These are phyloP conservation scores for Pagrus major DNA, from an alignment of 2,113 vertebrate genomes.

Conservation along the genomic window DNA sequence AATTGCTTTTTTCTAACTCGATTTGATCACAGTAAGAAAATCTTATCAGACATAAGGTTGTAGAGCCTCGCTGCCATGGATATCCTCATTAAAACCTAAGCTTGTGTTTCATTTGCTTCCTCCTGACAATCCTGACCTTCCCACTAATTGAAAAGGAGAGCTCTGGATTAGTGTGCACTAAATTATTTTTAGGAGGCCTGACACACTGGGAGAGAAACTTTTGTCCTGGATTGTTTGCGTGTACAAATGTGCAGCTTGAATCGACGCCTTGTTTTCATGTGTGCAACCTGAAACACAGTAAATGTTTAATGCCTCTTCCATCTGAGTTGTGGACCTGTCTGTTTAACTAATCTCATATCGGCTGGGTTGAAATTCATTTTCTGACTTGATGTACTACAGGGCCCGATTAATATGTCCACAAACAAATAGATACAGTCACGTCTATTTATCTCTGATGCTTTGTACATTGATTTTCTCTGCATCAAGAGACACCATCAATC, in stretches of 20 bases:
- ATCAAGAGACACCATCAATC: constrained; percentile 68
- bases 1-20: constrained; percentile 4
- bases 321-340: constrained; percentile 58
- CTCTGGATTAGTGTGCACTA: constrained; percentile 55
- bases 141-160: constrained; percentile 71
- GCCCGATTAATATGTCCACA: constrained; percentile 65
- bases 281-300: constrained; percentile 21
- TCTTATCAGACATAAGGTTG: constrained; percentile 31
- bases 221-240: neutral
- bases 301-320: constrained; percentile 26
- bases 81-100: constrained; percentile 69
- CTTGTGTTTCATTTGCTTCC: constrained; percentile 61
- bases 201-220: constrained; percentile 34
- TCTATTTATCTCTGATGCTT: constrained; percentile 68
- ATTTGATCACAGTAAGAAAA: constrained; percentile 38
- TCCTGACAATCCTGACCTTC: constrained; percentile 74
- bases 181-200: constrained; percentile 58
- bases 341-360: constrained; percentile 59
- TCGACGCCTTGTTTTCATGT: neutral
- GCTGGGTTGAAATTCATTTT: constrained; percentile 56
- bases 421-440: constrained; percentile 69
- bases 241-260: constrained; percentile 5
- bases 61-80: constrained; percentile 30
- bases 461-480: constrained; percentile 67
- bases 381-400: constrained; percentile 46